phyloP scores from a whole-genome alignment of 2,113 vertebrate species.

The Butastur rufipennis region DNA sequence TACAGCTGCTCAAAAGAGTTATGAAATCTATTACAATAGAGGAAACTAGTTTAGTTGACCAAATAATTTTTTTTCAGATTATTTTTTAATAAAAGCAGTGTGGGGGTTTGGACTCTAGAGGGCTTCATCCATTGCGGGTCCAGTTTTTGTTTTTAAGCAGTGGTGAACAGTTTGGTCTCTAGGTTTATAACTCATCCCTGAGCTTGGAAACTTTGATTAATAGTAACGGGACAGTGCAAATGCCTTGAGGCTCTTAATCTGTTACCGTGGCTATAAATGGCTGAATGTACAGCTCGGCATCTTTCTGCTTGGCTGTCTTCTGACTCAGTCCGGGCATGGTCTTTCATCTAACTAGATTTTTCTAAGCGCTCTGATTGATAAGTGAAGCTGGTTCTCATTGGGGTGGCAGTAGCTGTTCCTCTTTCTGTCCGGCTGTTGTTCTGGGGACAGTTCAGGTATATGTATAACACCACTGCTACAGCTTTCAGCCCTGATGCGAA shows the following conservation, averaged over 20 bases:
- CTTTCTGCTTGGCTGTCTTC: not conserved
- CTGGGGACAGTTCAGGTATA: not conserved
- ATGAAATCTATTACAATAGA: not conserved
- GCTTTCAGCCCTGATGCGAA: not conserved
- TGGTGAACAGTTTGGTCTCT: not conserved
- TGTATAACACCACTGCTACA: not conserved
- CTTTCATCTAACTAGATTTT: not conserved
- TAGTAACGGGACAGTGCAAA: not conserved
- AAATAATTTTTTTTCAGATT: not conserved
- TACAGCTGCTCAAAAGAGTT: not conserved
- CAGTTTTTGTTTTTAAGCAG: not conserved
- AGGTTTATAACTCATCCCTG: not conserved
- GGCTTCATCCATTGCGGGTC: not conserved
- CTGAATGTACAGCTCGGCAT: not conserved
- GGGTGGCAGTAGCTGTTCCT: not conserved
- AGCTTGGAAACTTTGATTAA: not conserved
- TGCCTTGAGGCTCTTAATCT: not conserved
- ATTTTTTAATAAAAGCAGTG: not conserved
- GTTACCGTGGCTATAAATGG: not conserved
- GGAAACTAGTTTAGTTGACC: not conserved
- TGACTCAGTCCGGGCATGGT: not conserved
- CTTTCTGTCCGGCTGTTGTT: not conserved
- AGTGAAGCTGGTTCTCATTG: not conserved
- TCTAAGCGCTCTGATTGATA: not conserved
- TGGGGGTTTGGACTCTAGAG: constrained; percentile 13